A percentile compares a stretch with the other conserved stretches of the same genome.
phyloP scores from a whole-genome alignment of 2,888 invertebrate genomes.

The Ectemnius cavifrons region DNA sequence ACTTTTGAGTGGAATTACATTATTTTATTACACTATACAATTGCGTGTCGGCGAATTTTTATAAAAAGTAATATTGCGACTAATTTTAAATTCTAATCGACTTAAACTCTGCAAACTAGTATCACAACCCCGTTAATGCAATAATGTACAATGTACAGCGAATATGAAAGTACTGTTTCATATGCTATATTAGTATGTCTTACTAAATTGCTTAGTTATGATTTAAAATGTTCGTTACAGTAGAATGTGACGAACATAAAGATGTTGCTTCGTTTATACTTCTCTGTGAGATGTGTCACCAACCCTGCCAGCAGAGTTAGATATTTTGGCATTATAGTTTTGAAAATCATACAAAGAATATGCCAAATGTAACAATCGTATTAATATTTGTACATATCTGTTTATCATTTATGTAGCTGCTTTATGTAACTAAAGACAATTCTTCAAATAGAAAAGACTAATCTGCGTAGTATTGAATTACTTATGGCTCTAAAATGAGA shows the following conservation, averaged over 20 bases:
- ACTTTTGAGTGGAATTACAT: too few species aligned
- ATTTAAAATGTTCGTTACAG: conserved; percentile 36
- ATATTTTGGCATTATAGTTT: conserved; percentile 44
- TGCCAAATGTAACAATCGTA: neutral
- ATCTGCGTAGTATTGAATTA: too few species aligned
- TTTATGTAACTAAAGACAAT: conserved; percentile 52
- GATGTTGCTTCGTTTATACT: conserved; percentile 33
- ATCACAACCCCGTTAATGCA: neutral
- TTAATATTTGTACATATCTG: neutral
- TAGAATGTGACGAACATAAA: conserved; percentile 27
- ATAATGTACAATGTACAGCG: neutral
- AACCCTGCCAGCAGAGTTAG: conserved; percentile 39
- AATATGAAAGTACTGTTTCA: neutral
- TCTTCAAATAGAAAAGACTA: neutral
- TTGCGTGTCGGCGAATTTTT: too few species aligned
- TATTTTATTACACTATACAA: too few species aligned
- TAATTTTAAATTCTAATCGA: too few species aligned
- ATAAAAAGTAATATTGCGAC: too few species aligned
- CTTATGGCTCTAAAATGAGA: neutral
- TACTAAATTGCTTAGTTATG: conserved; percentile 24
- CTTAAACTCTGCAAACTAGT: neutral
- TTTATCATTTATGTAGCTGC: conserved; percentile 38
- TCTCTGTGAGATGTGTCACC: neutral
- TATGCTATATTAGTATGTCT: neutral
- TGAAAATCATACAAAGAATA: conserved; percentile 48